Base-by-base conservation (phyloP, 2,113 vertebrate species). In the Hippocampus barbouri region DNA sequence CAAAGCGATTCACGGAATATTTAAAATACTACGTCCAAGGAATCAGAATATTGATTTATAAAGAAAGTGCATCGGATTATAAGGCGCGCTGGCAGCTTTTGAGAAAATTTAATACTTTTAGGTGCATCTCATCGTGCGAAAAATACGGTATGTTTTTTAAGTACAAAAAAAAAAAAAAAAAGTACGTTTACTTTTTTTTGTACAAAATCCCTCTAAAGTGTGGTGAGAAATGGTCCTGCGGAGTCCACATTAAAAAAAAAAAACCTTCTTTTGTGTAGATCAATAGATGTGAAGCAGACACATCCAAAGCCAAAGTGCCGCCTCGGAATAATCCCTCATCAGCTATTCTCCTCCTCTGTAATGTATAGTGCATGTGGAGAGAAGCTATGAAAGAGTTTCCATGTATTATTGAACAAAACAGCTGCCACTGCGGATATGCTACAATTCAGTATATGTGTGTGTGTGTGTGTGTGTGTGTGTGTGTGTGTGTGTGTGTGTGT, bases 351-450 rank as follows among this genome's bases (percentile, higher is more conserved):
- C 74, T 79, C 69, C 51, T 59, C 76, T 85, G 63, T 85, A 80
- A 87, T 88, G 65, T 81, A 81, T 81, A 80, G 79, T 81, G 62
- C 65, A 85, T 80, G 80, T 71, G 43, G 8, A 53, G 66, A 67
- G 72, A 64, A 63, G 78, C 74, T 63, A 75, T 78, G 68, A 79
- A 78, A 74, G 60, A 56, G 38, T 54, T 9, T 68, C 70, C 18
- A 83, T 87, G 66, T 81, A 86, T 86, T 76, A 87, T 88, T 68
- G 74, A 89, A 87, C 70, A 87, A 83, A 87, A 77, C 51, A 43
- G 65, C 51, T 73, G 71, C 79, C 80, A 61, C 68, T 83, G 66
- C 72, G 47, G 72, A 67, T 80, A 79, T 0, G 2, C 69, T 77
- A 47, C 40, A 66, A 70, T 63, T 73, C 8, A 38, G 51, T 61